A percentile compares a stretch with the other conserved stretches of the same genome.
phyloP scores from a whole-genome alignment of 2,888 invertebrate genomes.

The Nymphalis urticae region DNA sequence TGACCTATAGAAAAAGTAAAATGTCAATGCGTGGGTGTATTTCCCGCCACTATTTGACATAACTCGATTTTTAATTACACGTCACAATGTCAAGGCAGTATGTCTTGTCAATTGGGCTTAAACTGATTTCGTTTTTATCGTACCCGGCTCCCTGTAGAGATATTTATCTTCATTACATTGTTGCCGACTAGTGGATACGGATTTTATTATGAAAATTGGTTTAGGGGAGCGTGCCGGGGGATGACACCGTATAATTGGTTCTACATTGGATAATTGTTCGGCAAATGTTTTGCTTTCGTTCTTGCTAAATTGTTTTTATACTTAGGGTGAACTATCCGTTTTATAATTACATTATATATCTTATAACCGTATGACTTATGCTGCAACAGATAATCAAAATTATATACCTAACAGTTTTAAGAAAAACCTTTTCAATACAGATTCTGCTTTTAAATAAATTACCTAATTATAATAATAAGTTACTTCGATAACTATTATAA shows the following conservation, averaged over 20 bases:
- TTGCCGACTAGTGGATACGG: conserved; percentile 68
- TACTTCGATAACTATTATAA: too few relatives aligned
- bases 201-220: conserved; percentile 74
- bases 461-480: too few relatives aligned
- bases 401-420: too few relatives aligned
- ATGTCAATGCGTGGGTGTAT: conserved; percentile 60
- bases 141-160: conserved; percentile 64
- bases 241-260: conserved; percentile 69
- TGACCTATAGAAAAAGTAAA: conserved; percentile 54
- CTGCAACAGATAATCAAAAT: not conserved
- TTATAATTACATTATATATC: not conserved
- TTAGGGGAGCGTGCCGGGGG: conserved; percentile 61
- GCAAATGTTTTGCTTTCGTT: conserved; percentile 57
- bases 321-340: conserved; percentile 34
- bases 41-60: conserved; percentile 64
- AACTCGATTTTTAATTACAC: conserved; percentile 57
- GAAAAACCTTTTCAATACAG: too few relatives aligned
- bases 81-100: conserved; percentile 24
- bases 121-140: conserved; percentile 79
- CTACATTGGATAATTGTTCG: conserved; percentile 73
- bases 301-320: conserved; percentile 33
- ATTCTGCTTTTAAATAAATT: too few relatives aligned
- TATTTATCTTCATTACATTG: conserved; percentile 78
- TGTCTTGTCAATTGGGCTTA: conserved; percentile 68
- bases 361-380: not conserved